Conservation (phyloP, 2,888 invertebrate species). For the Odiellus spinosus region DNA sequence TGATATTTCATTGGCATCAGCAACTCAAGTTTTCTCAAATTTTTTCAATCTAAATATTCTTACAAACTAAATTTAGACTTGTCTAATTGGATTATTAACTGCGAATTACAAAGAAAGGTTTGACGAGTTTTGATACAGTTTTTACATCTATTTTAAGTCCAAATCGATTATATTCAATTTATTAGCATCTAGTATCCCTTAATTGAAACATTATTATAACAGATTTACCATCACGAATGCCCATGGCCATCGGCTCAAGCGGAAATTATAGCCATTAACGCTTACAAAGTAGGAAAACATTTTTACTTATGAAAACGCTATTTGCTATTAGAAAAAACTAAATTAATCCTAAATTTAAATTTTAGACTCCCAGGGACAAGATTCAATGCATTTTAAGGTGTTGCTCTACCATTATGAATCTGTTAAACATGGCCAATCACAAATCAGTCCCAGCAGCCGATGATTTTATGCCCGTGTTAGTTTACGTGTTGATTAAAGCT, state of each 20-base stretch:
- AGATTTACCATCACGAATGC: slow-evolving; percentile 68
- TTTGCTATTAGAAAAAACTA: neutral
- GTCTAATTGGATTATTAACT: too few species aligned
- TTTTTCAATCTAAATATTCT: too few species aligned
- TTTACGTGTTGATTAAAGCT: slow-evolving; percentile 90
- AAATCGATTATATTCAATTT: too few species aligned
- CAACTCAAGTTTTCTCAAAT: too few species aligned
- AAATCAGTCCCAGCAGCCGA: slow-evolving; percentile 69
- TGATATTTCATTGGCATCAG: too few species aligned
- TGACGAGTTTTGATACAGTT: too few species aligned
- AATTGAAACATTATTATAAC: too few species aligned
- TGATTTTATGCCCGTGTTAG: slow-evolving; percentile 88
- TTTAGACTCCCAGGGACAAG: slow-evolving; percentile 64
- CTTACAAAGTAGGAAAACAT: slow-evolving; percentile 45
- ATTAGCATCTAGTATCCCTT: too few species aligned
- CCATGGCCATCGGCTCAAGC: slow-evolving; percentile 92
- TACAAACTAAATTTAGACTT: too few species aligned
- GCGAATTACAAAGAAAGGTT: too few species aligned
- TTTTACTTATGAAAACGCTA: neutral
- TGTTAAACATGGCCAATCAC: slow-evolving; percentile 57
- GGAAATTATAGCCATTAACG: slow-evolving; percentile 69
- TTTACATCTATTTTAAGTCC: too few species aligned
- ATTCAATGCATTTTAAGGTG: slow-evolving; percentile 67
- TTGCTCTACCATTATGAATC: slow-evolving; percentile 81
- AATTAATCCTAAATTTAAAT: slow-evolving; percentile 3